Conservation (phyloP, 2,888 invertebrate species). For the Blastobasis adustella region DNA sequence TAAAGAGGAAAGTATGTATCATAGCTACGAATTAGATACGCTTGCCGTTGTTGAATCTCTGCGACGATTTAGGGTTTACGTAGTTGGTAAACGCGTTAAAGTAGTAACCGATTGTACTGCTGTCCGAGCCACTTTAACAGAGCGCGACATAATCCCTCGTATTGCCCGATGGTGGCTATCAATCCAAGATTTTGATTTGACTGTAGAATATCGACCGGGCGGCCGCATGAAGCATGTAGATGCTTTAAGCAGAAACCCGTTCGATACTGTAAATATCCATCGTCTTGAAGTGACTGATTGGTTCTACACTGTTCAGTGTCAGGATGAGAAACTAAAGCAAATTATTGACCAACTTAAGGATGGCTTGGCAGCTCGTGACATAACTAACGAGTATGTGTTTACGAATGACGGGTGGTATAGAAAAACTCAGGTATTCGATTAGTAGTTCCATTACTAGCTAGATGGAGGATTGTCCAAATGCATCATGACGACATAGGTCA, state of each 20-base stretch:
- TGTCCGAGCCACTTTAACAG: slow-evolving; percentile 21
- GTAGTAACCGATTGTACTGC: slow-evolving; percentile 28
- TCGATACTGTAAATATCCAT: slow-evolving; percentile 11
- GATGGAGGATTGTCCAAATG: slow-evolving; percentile 28
- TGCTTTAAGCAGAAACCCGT: slow-evolving; percentile 27
- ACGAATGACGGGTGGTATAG: slow-evolving; percentile 15
- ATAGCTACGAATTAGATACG: slow-evolving; percentile 36
- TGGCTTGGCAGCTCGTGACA: slow-evolving; percentile 5
- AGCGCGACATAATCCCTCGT: slow-evolving; percentile 22
- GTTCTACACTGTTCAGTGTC: slow-evolving; percentile 18
- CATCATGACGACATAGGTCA: slow-evolving; percentile 34
- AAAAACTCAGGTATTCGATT: slow-evolving; percentile 22
- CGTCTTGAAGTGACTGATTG: slow-evolving; percentile 17
- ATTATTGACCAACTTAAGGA: slow-evolving; percentile 12
- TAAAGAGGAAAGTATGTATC: slow-evolving; percentile 22
- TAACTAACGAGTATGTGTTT: slow-evolving; percentile 15
- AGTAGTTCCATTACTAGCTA: slow-evolving; percentile 22
- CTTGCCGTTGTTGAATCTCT: slow-evolving; percentile 28
- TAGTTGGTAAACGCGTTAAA: slow-evolving; percentile 17
- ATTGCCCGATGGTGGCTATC: slow-evolving; percentile 32
- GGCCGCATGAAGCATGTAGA: slow-evolving; percentile 29
- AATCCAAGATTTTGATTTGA: slow-evolving; percentile 29
- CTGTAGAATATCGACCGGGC: slow-evolving; percentile 26
- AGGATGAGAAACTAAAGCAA: slow-evolving; percentile 13
- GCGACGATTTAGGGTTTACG: slow-evolving; percentile 18